A percentile compares a stretch with the other conserved stretches of the same genome.
These are phyloP conservation scores for Ferrisia virgata DNA, from an alignment of 2,888 invertebrate genomes.

Conservation along the genomic window DNA sequence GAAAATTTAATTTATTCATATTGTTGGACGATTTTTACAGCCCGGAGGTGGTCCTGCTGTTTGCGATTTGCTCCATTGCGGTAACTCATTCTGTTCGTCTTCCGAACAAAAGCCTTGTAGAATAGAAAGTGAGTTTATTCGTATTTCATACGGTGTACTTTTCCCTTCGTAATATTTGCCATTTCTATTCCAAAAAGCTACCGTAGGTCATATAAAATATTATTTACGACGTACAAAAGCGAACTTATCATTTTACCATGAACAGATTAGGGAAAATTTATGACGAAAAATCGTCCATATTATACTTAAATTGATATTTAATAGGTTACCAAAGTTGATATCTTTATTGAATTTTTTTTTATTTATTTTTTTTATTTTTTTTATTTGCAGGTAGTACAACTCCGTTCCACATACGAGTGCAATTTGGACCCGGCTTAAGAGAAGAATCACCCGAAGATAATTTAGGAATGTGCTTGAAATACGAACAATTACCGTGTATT, in stretches of 20 bases:
- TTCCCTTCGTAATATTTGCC: background rate
- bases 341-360: too few species aligned
- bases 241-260: too few species aligned
- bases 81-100: slow-evolving; percentile 65
- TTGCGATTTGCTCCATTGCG: slow-evolving; percentile 78
- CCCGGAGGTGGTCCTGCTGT: slow-evolving; percentile 62
- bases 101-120: slow-evolving; percentile 57
- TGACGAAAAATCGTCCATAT: background rate
- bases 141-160: background rate
- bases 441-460: slow-evolving; percentile 75
- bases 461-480: slow-evolving; percentile 74
- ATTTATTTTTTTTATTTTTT: background rate
- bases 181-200: slow-evolving; percentile 20
- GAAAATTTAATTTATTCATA: background rate
- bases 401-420: slow-evolving; percentile 74
- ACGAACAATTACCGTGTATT: slow-evolving; percentile 67
- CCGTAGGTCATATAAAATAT: background rate
- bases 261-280: background rate
- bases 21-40: slow-evolving; percentile 54
- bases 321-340: background rate
- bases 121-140: slow-evolving; percentile 61
- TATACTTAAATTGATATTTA: background rate
- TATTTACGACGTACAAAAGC: background rate
- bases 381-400: slow-evolving; percentile 53
- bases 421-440: slow-evolving; percentile 67